These are phyloP conservation scores for Willisornis vidua DNA, from an alignment of 2,113 vertebrate species.

Conservation along the genomic window DNA sequence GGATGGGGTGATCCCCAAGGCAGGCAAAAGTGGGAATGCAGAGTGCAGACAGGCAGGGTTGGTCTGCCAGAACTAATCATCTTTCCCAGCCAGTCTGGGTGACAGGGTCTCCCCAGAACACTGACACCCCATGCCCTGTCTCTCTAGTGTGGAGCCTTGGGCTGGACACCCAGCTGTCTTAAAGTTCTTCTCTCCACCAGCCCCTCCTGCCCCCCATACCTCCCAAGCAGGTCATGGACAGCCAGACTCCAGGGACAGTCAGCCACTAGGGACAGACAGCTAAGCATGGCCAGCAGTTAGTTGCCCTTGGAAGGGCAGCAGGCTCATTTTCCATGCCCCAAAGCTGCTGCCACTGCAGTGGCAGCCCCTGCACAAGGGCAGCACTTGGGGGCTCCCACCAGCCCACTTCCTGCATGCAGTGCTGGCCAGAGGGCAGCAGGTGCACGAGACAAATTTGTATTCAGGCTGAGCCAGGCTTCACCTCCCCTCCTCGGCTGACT, in stretches of 20 bases:
- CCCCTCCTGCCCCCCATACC: not conserved
- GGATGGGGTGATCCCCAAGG: not conserved
- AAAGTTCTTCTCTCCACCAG: not conserved
- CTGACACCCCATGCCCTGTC: not conserved
- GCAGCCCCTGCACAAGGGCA: not conserved
- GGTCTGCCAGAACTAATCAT: not conserved
- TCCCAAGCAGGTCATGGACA: not conserved
- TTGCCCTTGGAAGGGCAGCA: not conserved
- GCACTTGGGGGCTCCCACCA: not conserved
- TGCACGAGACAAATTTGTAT: conserved; percentile 59
- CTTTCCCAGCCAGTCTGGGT: not conserved
- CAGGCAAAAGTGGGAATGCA: not conserved
- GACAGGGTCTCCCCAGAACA: not conserved
- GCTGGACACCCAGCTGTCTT: not conserved
- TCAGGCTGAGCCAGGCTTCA: conserved; percentile 52
- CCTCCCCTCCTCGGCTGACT: conserved; percentile 44
- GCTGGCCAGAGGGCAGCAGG: not conserved
- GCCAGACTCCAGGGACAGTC: not conserved
- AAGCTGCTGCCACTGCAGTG: not conserved
- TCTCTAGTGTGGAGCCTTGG: not conserved
- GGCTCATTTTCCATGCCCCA: not conserved
- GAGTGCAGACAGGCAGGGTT: not conserved
- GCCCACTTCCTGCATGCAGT: not conserved
- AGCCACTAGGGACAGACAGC: not conserved
- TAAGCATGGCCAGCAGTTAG: not conserved